phyloP scores from a whole-genome alignment of 2,113 vertebrate genomes.

The Alethe castanea region DNA sequence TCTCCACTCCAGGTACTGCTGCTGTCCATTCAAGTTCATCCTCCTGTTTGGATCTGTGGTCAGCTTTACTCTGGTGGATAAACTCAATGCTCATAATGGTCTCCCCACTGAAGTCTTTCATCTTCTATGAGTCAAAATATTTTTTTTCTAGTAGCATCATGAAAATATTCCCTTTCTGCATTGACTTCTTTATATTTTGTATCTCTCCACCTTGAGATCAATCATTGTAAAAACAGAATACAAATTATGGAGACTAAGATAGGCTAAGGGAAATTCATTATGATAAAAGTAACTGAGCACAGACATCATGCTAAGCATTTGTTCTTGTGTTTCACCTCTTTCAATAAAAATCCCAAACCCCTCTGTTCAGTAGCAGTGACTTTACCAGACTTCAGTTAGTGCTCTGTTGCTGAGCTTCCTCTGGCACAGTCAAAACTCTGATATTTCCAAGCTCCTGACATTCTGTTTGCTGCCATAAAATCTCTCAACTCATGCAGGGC shows the following conservation, averaged over 20 bases:
- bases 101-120: not conserved
- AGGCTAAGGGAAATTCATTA: not conserved
- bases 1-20: not conserved
- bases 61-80: not conserved
- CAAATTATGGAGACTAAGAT: not conserved
- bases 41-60: not conserved
- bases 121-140: not conserved
- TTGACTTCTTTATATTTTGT: not conserved
- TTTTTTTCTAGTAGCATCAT: not conserved
- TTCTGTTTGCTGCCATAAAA: not conserved
- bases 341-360: not conserved
- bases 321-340: not conserved
- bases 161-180: not conserved
- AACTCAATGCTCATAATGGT: not conserved
- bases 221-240: not conserved
- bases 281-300: not conserved
- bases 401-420: not conserved
- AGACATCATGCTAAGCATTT: not conserved
- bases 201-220: not conserved
- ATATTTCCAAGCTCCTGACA: not conserved
- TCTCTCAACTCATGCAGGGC: not conserved
- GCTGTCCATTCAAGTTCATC: not conserved
- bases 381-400: not conserved
- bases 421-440: not conserved
- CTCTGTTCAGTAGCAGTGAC: not conserved